Evolutionary conservation across 2,888 invertebrate genomes (phyloP), one percentile per base, ranked within the genome.

Genomic region (Merodon equestris): DNA sequence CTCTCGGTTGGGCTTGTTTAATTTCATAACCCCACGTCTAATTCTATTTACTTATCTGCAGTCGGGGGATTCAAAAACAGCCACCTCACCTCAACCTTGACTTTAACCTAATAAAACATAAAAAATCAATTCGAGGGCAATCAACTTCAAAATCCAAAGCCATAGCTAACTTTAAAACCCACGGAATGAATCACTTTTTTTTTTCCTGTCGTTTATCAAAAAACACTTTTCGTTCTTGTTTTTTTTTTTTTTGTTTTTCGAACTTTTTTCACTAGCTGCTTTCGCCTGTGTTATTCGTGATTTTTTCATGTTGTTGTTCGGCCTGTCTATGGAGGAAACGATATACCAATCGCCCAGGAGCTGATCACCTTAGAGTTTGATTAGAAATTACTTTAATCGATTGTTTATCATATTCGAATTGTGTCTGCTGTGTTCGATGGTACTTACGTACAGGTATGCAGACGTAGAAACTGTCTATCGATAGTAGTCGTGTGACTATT

Each of bases 101-200:
- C 79, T 79, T 79, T 79, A 74, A 79, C 79, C 79, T 79, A 79
- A 74, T 74, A 79, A 74, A 79, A 79, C 68, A 70, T 48, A 57
- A 67, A 63, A 60, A 79, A 79, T 74, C 79, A 79, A 79, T 74
- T 70, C 64, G 79, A 74, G 79, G 79, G 64, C 79, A 79, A 68
- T 79, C 79, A 79, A 79, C 79, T 64, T 74, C 60, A 58, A 45
- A 56, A 67, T 60, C 58, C 54, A 60, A 74, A 68, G 56, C 50
- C 56, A 63, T 40, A 64, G 51, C 54, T 45, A 77, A 73, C 67
- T 73, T 77, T 61, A 77, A 27, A 77, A 73, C 51, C 51, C 67
- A 67, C 57, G 77, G 63, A 68, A 74, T 79, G 79, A 79, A 74
- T 79, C 79, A 79, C 64, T 67, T 71, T 71, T n/a, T n/a, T n/a